Evolutionary conservation across 2,113 vertebrate genomes (phyloP).

Genomic region (Rhinolophus sinicus): DNA sequence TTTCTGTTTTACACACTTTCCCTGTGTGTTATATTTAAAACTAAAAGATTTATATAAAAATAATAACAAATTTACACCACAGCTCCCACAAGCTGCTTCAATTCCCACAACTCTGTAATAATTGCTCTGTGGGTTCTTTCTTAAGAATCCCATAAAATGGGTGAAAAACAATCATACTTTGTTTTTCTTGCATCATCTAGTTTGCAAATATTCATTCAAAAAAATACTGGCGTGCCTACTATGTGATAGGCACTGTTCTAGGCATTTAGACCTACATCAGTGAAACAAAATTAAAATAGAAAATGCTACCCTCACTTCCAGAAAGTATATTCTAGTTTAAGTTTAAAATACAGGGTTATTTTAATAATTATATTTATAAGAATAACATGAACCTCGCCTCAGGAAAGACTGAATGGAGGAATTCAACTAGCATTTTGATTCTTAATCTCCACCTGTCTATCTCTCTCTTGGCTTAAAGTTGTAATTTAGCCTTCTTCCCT

Average conservation of each 20-base stretch:
- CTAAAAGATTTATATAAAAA: background rate
- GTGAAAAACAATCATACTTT: background rate
- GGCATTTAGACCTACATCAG: background rate
- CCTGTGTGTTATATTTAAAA: background rate
- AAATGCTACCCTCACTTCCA: background rate
- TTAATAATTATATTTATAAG: conserved; percentile 4
- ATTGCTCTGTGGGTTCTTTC: background rate
- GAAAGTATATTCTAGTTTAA: background rate
- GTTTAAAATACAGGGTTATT: background rate
- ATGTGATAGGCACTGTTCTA: background rate
- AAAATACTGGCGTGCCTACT: background rate
- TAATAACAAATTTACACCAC: background rate
- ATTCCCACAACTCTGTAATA: background rate
- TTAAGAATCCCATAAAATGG: background rate
- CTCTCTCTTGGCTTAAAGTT: background rate
- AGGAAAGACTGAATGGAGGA: background rate
- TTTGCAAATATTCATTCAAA: conserved; percentile 2
- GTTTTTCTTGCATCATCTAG: background rate
- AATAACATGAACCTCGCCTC: background rate
- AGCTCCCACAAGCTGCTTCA: background rate
- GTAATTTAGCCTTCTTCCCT: background rate
- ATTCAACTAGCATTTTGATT: background rate
- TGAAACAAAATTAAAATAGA: background rate
- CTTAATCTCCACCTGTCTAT: background rate
- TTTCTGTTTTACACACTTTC: background rate